These are phyloP conservation scores for Piaya cayana DNA, from an alignment of 2,113 vertebrate species.

Conservation along the genomic window DNA sequence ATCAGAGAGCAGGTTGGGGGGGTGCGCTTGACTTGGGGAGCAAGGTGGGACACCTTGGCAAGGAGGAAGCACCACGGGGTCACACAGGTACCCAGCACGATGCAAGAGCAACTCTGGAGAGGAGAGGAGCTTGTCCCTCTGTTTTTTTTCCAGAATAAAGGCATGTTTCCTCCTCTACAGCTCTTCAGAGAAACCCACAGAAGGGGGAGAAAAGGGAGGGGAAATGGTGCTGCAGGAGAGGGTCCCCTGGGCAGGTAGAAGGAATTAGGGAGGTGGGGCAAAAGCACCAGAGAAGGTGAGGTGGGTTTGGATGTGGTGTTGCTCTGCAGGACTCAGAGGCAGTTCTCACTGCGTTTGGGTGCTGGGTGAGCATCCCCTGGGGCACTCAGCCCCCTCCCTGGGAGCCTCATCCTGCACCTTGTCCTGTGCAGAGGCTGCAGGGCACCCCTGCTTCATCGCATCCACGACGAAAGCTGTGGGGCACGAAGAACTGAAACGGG, in stretches of 20 bases:
- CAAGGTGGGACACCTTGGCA: neutral
- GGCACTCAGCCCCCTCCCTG: rapidly evolving
- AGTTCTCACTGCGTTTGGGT: rapidly evolving
- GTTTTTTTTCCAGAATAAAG: neutral
- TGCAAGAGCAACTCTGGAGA: neutral
- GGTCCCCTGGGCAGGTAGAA: neutral
- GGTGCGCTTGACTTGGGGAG: neutral
- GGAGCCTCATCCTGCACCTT: neutral
- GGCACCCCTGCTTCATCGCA: neutral
- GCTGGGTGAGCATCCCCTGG: neutral
- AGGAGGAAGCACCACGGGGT: neutral
- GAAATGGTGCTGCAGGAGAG: neutral
- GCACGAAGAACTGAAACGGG: neutral
- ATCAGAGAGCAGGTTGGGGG: rapidly evolving
- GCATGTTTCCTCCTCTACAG: neutral
- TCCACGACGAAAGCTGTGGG: rapidly evolving
- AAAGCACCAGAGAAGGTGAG: rapidly evolving
- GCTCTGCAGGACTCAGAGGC: neutral
- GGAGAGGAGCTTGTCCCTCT: neutral
- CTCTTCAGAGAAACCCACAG: neutral
- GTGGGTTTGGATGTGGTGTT: neutral
- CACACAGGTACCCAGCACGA: neutral
- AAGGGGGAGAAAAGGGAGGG: neutral
- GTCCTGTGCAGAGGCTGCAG: rapidly evolving
- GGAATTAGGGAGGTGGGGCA: neutral